phyloP scores from a whole-genome alignment of 2,797 vertebrate species.

The Rhinoraja longicauda region DNA sequence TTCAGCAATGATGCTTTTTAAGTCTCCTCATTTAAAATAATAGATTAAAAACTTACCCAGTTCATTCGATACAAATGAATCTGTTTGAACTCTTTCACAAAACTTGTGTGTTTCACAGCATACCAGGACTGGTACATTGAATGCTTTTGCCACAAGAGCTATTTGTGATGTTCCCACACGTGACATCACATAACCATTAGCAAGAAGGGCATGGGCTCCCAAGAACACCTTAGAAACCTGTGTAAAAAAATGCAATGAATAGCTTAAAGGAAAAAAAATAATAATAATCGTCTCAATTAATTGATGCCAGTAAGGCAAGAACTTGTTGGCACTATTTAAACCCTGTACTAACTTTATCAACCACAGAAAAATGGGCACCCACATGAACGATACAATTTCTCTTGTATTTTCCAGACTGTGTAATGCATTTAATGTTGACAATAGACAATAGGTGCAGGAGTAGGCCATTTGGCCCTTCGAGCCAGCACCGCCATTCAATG shows the following conservation, averaged over 20 bases:
- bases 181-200: constrained; percentile 96
- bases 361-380: neutral
- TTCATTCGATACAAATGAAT: constrained; percentile 96
- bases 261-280: neutral
- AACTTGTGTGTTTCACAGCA: constrained; percentile 99
- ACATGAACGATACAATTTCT: neutral
- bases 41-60: constrained; percentile 67
- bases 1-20: neutral
- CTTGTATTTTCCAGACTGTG: neutral
- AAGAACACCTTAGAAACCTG: constrained; percentile 95
- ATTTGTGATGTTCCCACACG: constrained; percentile 92
- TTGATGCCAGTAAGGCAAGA: neutral
- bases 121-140: constrained; percentile 91
- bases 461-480: no score
- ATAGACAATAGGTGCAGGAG: no score
- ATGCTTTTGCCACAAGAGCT: constrained; percentile 84
- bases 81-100: constrained; percentile 92
- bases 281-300: neutral
- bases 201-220: constrained; percentile 87
- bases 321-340: neutral
- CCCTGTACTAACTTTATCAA: neutral
- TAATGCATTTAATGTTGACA: neutral
- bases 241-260: neutral
- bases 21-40: neutral
- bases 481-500: no score